phyloP scores from a whole-genome alignment of 2,797 vertebrate species.

The Anableps anableps region DNA sequence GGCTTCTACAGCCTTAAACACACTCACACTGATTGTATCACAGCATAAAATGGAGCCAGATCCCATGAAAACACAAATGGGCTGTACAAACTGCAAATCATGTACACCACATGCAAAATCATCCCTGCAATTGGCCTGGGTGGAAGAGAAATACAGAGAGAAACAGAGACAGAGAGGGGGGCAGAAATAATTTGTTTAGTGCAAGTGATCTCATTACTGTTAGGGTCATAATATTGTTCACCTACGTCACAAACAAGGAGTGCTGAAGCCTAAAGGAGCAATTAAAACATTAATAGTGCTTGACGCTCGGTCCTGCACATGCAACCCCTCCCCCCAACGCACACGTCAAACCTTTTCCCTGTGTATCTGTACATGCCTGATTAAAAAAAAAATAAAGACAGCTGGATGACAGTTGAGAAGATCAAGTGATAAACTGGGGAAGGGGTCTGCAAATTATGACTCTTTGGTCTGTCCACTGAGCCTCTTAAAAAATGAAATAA shows the following conservation, averaged over 20 bases:
- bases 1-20: slow-evolving; percentile 49
- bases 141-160: slow-evolving; percentile 37
- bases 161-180: slow-evolving; percentile 23
- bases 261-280: slow-evolving; percentile 48
- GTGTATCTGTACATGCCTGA: slow-evolving; percentile 23
- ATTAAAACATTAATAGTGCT: slow-evolving; percentile 60
- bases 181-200: slow-evolving; percentile 69
- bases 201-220: slow-evolving; percentile 66
- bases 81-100: slow-evolving; percentile 52
- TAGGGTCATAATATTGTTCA: slow-evolving; percentile 64
- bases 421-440: slow-evolving; percentile 18
- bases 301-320: slow-evolving; percentile 31
- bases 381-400: slow-evolving; percentile 16
- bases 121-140: slow-evolving; percentile 31
- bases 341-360: slow-evolving; percentile 12
- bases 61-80: slow-evolving; percentile 39
- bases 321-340: background rate
- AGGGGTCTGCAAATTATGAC: background rate
- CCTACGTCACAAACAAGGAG: slow-evolving; percentile 50
- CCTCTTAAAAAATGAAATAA: background rate
- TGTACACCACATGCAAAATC: slow-evolving; percentile 47
- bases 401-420: slow-evolving; percentile 1
- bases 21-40: slow-evolving; percentile 68
- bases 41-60: slow-evolving; percentile 51
- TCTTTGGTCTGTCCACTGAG: background rate